Base-by-base conservation (phyloP, 2,113 vertebrate species). In the Toxotes chatareus region DNA sequence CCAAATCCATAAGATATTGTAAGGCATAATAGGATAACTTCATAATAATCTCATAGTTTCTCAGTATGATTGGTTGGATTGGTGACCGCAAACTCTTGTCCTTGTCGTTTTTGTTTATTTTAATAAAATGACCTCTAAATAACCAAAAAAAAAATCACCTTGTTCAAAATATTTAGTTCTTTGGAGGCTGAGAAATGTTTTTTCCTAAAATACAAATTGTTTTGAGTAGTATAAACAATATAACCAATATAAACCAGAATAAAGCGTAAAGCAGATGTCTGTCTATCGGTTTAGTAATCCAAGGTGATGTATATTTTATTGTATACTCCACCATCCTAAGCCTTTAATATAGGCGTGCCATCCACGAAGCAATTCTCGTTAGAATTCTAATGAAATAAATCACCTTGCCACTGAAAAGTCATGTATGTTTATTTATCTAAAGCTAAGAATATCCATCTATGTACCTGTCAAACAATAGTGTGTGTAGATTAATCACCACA, bases 401-500 rank as follows among this genome's bases (percentile, higher is more conserved):
- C 61, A 13, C 14, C 1, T 51, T 65, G 53, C 65, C 14, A 21
- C 34, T 66, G 14, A 12, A 62, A 59, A 72, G 14, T 57, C 17
- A 36, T 44, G 27, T 63, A 23, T 79, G 69, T 32, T 61, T 84
- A 23, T 82, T 6, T 36, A 49, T 65, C 31, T 77, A 27, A 56
- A 66, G 7, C 5, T 51, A 46, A 51, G 46, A 56, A 42, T 79
- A 80, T 85, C 56, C 11, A 79, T 87, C 56, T 63, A 51, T 84
- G 73, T 80, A 76, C 64, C 75, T 82, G 87, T 85, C 83, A 75
- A 49, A 67, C 51, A 49, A 70, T 49, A 67, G 44, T 64, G 34
- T 73, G 36, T 47, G 46, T 14, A 72, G 75, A 89, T 88, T 80
- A 74, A 90, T 91, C 66, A 61, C 73, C 63, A 42, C 67, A 62